Percentiles rank a stretch among this genome's conserved stretches.
Conservation (phyloP, 2,113 vertebrate genomes). For the Nanger granti region DNA sequence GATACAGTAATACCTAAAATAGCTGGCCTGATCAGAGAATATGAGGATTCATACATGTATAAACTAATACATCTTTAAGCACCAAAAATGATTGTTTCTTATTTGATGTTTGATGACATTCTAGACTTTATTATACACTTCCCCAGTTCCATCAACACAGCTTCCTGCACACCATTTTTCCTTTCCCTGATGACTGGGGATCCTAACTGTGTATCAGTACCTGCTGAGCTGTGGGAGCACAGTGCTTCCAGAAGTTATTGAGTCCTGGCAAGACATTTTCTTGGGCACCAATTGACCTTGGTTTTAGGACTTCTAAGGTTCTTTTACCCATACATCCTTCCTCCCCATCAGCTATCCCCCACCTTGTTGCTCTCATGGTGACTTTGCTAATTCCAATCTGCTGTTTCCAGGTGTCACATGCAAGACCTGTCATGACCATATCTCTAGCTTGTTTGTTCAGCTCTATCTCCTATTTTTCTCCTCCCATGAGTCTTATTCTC, state of each 20-base stretch:
- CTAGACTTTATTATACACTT: constrained; percentile 15
- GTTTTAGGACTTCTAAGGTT: background rate
- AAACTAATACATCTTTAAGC: background rate
- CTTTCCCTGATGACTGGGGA: background rate
- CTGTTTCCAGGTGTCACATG: background rate
- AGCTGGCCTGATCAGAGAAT: background rate
- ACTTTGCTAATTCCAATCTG: background rate
- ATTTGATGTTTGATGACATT: background rate
- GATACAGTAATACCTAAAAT: background rate
- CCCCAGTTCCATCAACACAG: constrained; percentile 24
- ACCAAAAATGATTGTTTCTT: background rate
- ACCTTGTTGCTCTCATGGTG: background rate
- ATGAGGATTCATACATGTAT: background rate
- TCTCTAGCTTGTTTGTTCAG: background rate
- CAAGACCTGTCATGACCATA: background rate
- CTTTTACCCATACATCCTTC: background rate
- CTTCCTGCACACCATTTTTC: background rate
- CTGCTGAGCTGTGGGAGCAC: background rate
- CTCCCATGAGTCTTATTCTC: background rate
- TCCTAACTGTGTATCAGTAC: background rate
- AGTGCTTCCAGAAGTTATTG: background rate
- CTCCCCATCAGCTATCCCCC: background rate
- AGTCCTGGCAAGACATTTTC: background rate
- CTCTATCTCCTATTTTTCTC: background rate
- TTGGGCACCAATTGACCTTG: background rate